Percentiles rank a stretch among this genome's conserved stretches.
Evolutionary conservation across 1,140 invertebrate species (phyloP).

Genomic region (Batillaria attramentaria): DNA sequence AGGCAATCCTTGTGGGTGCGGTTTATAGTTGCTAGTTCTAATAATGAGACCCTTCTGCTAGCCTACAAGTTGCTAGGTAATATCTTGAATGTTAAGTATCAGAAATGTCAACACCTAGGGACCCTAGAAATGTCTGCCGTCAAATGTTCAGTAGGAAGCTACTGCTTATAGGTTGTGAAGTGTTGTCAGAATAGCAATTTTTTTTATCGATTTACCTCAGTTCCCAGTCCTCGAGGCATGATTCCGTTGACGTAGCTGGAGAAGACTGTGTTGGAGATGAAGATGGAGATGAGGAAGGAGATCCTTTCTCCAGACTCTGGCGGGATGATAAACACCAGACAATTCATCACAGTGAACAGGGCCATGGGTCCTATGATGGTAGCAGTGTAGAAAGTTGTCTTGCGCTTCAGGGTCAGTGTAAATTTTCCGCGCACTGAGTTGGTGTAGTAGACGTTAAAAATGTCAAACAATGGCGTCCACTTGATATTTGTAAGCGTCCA

Average conservation of each 20-base stretch:
- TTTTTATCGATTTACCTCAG: not conserved
- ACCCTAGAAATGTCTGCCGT: too few species aligned
- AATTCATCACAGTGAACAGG: slow-evolving; percentile 36
- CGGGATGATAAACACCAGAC: slow-evolving; percentile 43
- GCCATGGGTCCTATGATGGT: slow-evolving; percentile 43
- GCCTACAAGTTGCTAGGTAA: too few species aligned
- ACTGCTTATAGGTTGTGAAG: too few species aligned
- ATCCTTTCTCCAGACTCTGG: slow-evolving; percentile 47
- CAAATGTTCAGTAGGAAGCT: too few species aligned
- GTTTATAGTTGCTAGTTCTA: too few species aligned
- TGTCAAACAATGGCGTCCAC: not conserved
- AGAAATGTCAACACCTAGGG: too few species aligned
- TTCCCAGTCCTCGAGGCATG: not conserved
- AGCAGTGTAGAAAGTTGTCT: slow-evolving; percentile 35
- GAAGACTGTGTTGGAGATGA: slow-evolving; percentile 43
- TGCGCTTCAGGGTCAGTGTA: slow-evolving; percentile 6
- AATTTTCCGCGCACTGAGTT: not conserved
- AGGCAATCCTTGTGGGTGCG: too few species aligned
- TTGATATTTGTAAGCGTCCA: not conserved
- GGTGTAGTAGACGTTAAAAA: not conserved
- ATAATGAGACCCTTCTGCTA: too few species aligned
- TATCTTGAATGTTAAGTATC: too few species aligned
- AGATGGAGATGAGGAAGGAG: slow-evolving; percentile 43
- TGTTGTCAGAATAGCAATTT: too few species aligned
- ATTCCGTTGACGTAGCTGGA: slow-evolving; percentile 18